These are phyloP conservation scores for Pocillopora grandis DNA, from an alignment of 92 coral and sea anemone species.

Conservation along the genomic window DNA sequence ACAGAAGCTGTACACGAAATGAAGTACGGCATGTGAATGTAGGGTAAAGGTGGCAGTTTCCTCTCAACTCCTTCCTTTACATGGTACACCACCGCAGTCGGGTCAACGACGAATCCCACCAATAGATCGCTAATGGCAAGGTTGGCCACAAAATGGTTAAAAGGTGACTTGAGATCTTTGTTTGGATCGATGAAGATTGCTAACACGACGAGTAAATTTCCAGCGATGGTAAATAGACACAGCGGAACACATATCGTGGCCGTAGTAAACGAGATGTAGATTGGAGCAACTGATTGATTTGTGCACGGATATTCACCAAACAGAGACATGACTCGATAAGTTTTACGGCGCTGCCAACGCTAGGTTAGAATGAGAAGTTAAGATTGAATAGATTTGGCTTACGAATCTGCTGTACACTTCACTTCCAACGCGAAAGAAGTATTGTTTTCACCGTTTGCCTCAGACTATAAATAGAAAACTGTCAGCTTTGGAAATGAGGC, in stretches of 20 bases:
- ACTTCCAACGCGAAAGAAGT: not conserved
- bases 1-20: slow-evolving; percentile 82
- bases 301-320: slow-evolving; percentile 75
- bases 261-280: slow-evolving; percentile 63
- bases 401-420: not conserved
- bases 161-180: slow-evolving; percentile 75
- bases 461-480: too few relatives aligned
- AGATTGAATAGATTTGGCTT: too few relatives aligned
- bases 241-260: slow-evolving; percentile 52
- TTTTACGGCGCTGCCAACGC: too few relatives aligned
- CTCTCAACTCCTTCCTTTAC: slow-evolving; percentile 65
- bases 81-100: slow-evolving; percentile 59
- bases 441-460: too few relatives aligned
- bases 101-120: slow-evolving; percentile 70
- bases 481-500: too few relatives aligned
- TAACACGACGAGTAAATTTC: slow-evolving; percentile 72
- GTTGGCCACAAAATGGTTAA: slow-evolving; percentile 79
- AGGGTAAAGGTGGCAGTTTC: slow-evolving; percentile 36
- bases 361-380: too few relatives aligned
- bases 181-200: slow-evolving; percentile 81
- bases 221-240: slow-evolving; percentile 57
- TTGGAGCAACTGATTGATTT: slow-evolving; percentile 67
- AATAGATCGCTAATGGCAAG: slow-evolving; percentile 73
- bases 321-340: slow-evolving; percentile 50
- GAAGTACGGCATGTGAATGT: slow-evolving; percentile 70